phyloP scores from a whole-genome alignment of 2,113 vertebrate genomes.

The Cyprinodon variegatus region DNA sequence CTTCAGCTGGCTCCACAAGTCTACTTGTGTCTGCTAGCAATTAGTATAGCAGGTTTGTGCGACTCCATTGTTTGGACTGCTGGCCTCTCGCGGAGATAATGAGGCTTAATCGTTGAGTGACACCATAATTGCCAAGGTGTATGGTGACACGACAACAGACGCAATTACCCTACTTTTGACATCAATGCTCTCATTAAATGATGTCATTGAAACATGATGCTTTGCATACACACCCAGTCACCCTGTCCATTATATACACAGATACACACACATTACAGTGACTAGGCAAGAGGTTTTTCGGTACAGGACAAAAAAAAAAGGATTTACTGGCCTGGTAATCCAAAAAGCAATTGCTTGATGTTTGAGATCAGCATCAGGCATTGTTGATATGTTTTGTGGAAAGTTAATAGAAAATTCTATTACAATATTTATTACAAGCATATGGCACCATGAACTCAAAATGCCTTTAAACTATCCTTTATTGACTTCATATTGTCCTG shows the following conservation, averaged over 20 bases:
- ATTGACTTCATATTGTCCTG: not conserved
- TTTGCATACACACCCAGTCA: conserved; percentile 25
- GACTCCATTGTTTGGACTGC: conserved; percentile 71
- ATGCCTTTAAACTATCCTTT: not conserved
- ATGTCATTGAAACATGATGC: conserved; percentile 74
- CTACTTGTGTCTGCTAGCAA: conserved; percentile 72
- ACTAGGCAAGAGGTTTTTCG: not conserved
- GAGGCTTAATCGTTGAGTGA: conserved; percentile 76
- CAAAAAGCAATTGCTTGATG: not conserved
- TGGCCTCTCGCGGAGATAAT: conserved; percentile 69
- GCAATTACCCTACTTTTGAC: conserved; percentile 74
- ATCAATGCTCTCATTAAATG: conserved; percentile 73
- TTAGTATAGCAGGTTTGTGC: conserved; percentile 69
- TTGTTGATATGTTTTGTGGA: not conserved
- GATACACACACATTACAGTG: conserved; percentile 6
- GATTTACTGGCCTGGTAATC: not conserved
- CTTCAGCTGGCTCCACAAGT: conserved; percentile 53
- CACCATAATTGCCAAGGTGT: conserved; percentile 75
- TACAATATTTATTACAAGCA: not conserved
- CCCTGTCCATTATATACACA: conserved; percentile 4
- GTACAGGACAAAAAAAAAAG: not conserved
- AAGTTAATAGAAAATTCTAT: not conserved
- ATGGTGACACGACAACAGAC: conserved; percentile 65
- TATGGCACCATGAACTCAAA: not conserved
- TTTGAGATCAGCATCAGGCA: not conserved